Base-by-base conservation (phyloP, 2,113 vertebrate genomes). In the Caloenas nicobarica region DNA sequence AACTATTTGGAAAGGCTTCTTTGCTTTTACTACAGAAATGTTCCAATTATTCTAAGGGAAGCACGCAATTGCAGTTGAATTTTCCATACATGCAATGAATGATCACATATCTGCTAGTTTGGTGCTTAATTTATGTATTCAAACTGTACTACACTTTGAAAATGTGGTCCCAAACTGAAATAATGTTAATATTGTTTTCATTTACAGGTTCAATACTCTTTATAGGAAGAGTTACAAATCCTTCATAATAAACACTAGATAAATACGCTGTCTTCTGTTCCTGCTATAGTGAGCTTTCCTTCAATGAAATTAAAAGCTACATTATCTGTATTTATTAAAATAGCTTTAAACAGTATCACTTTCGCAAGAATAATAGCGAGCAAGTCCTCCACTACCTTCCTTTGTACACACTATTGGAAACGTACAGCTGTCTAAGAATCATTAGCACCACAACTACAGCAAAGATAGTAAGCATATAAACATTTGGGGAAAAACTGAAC, bases 141-240 rank as follows among this genome's bases (percentile, higher is more conserved):
- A 38, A 96, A 62, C 8, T 50, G 8, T 31, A 56, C 17, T 33
- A 54, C 15, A 17, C 12, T 38, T 88, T 5, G 14, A 73, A 93
- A 88, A 57, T 18, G 9, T 34, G 22, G 11, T 24, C 12, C 34
- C 46, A 65, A 83, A 51, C 5, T 31, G 8, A 95, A 88, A 65
- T 61, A 70, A 74, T 8, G 8, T 48, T 51, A 64, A 88, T 77
- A 69, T 57, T 89, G 19, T 95, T 96, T 95, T 93, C 85, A 76
- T 97, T 97, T 79, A 91, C 98, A 99, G 99, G 98, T 54, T 98
- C 98, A 71, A 95, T 99, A 93, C 97, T 99, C 86, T 99, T 99
- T 77, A 98, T 98, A 96, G 99, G 99, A 65, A 98, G 98, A 98
- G 97, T 99, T 92, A 97, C 98, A 97, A 98, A 99, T 95, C 99